phyloP scores from a whole-genome alignment of 2,797 vertebrate genomes.

The Acropternis orthonyx region DNA sequence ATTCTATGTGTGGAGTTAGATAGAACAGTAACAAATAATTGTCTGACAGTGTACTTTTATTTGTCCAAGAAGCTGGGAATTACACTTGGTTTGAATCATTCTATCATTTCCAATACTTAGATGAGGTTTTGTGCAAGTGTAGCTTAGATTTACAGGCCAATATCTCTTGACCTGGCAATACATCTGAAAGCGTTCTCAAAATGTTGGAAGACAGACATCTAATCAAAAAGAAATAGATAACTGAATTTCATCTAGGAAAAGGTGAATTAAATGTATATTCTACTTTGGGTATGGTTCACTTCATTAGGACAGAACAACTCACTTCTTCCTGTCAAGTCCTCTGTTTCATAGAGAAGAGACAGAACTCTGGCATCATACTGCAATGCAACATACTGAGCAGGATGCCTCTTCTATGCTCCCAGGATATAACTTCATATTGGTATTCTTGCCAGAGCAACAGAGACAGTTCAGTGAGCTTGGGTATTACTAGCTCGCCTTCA shows the following conservation, averaged over 20 bases:
- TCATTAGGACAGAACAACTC: background rate
- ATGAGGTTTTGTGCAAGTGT: background rate
- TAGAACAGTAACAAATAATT: background rate
- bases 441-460: background rate
- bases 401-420: background rate
- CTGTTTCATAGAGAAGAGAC: background rate
- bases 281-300: background rate
- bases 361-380: background rate
- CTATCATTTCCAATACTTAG: background rate
- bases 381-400: background rate
- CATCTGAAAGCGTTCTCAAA: background rate
- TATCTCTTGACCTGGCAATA: background rate
- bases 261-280: background rate
- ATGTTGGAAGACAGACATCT: background rate
- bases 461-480: background rate
- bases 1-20: background rate
- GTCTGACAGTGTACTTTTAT: background rate
- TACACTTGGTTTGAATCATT: background rate
- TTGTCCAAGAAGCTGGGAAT: background rate
- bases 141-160: background rate
- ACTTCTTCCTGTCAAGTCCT: background rate
- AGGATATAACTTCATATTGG: background rate
- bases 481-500: background rate
- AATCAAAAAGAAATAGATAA: background rate
- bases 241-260: background rate